Evolutionary conservation across 2,888 invertebrate genomes (phyloP), one percentile per base, ranked within the genome.

Genomic region (Epinotia demarniana): DNA sequence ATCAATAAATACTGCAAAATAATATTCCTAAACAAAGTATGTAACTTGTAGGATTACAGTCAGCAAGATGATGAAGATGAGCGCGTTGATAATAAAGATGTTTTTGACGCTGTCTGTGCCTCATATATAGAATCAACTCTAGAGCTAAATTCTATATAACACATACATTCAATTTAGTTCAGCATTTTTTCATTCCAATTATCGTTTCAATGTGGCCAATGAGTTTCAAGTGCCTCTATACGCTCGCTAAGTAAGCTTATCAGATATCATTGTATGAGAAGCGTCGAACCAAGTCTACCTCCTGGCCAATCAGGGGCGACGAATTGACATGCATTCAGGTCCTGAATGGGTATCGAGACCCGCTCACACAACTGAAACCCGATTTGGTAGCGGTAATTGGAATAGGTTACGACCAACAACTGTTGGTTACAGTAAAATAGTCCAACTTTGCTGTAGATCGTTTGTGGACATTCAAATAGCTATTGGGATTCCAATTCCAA

Each of bases 381-480:
- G 69, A 69, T 60, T 69, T 43, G 69, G 43, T 46, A 27, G n/a
- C 60, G 33, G 60, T 46, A 69, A 69, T 60, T 58, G 46, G 60
- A 69, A 58, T 60, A 23, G 69, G 69, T 69, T 69, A 27, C 58
- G 58, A 43, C 16, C 68, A 43, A 58, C 68, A 67, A 55, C 55
- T 3, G 55, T 55, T 33, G 18, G 8, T 8, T 68, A 12, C 43
- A n/a, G 23, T 46, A 46, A 46, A 69, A 58, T 27, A 16, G 68
- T 58, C n/a, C n/a, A 46, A 46, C 33, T 43, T 68, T 23, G n/a
- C 39, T 43, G 43, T n/a, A 16, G 53, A n/a, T 53, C 4, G 53
- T n/a, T n/a, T 53, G 6, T n/a, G 4, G n/a, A 8, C n/a, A 53
- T 49, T 16, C 49, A 16, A 49, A 27, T 27, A 27, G 2, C 23